Conservation (phyloP, 35 echinoderm and acorn worm species). For the Nesometra sesokonis region DNA sequence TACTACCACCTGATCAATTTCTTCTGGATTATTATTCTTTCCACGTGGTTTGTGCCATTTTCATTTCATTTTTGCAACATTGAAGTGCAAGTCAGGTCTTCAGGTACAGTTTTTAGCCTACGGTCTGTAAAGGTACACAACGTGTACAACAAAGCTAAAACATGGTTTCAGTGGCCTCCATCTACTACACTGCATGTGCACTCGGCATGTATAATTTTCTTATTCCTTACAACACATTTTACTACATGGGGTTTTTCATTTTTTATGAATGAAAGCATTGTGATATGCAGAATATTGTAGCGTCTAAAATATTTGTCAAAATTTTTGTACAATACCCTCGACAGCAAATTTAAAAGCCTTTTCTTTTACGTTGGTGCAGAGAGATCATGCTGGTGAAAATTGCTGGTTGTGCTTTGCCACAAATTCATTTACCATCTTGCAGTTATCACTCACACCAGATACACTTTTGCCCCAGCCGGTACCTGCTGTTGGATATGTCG, state of each 20-base stretch:
- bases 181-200: constrained; percentile 3
- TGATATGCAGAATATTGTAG: not conserved
- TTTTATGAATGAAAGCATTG: not conserved
- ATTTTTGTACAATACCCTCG: constrained; percentile 3
- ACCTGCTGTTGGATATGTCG: not conserved
- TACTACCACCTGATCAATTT: not conserved
- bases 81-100: not conserved
- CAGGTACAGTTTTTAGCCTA: constrained; percentile 4
- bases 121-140: not conserved
- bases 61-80: too few species aligned
- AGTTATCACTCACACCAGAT: not conserved
- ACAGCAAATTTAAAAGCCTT: constrained; percentile 13
- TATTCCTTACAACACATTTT: not conserved
- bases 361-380: constrained; percentile 6
- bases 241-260: constrained; percentile 10
- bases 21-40: not conserved
- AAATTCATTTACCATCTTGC: not conserved
- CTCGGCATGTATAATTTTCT: too few species aligned
- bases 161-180: constrained; percentile 12
- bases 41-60: constrained; percentile 11
- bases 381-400: not conserved
- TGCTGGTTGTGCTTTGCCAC: too few species aligned
- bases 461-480: constrained; percentile 1
- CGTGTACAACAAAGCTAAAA: not conserved
- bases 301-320: not conserved